Evolutionary conservation across 2,797 vertebrate species (phyloP).

Genomic region (Phoeniculus purpureus): DNA sequence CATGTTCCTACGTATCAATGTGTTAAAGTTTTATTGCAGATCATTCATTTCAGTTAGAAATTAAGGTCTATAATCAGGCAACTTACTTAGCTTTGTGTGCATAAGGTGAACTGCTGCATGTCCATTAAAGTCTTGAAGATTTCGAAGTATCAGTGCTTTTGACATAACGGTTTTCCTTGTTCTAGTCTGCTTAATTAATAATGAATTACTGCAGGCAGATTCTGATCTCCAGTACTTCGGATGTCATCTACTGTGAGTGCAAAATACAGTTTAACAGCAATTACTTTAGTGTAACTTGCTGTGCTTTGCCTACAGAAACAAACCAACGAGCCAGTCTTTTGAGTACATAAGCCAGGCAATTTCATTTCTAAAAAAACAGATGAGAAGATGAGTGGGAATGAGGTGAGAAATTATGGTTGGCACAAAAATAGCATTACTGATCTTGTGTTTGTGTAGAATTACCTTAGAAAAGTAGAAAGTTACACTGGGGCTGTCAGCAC

Average conservation of each 20-base stretch:
- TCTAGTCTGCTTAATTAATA: background rate
- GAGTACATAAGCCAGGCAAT: background rate
- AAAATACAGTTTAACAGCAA: background rate
- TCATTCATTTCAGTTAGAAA: background rate
- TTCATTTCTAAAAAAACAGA: background rate
- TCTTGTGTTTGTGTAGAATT: background rate
- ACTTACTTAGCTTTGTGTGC: background rate
- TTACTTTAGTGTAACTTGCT: background rate
- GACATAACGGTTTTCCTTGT: background rate
- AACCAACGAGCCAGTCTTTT: background rate
- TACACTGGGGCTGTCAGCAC: background rate
- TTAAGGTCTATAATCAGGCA: background rate
- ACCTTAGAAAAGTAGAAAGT: background rate
- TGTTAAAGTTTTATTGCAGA: background rate
- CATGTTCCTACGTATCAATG: background rate
- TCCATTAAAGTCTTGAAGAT: background rate
- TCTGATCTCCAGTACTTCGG: background rate
- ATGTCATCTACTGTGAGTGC: background rate
- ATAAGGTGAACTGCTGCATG: background rate
- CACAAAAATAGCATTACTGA: background rate
- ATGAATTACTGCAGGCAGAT: background rate
- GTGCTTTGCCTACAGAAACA: background rate
- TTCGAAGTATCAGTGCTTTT: background rate
- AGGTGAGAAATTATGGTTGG: background rate
- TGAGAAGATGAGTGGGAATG: background rate